Evolutionary conservation across 2,113 vertebrate species (phyloP).

Genomic region (Hirundichthys speculiger): DNA sequence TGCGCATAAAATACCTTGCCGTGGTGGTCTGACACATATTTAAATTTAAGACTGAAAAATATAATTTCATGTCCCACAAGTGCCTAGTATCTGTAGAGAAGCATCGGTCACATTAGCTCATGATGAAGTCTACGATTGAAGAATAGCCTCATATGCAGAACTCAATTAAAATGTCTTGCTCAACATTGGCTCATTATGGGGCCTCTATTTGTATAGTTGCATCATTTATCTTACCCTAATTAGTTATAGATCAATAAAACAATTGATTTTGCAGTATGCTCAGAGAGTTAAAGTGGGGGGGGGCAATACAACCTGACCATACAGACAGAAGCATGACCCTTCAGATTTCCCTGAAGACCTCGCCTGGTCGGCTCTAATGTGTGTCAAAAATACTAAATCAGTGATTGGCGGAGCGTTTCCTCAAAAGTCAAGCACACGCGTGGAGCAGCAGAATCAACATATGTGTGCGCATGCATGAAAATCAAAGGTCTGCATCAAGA

Average conservation of each 20-base stretch:
- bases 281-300: slow-evolving; percentile 67
- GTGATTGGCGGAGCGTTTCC: slow-evolving; percentile 5
- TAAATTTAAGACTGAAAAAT: slow-evolving; percentile 12
- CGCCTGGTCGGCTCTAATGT: slow-evolving; percentile 44
- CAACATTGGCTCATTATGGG: slow-evolving; percentile 78
- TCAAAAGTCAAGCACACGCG: too few species aligned
- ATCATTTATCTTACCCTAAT: slow-evolving; percentile 83
- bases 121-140: slow-evolving; percentile 45
- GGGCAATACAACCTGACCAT: slow-evolving; percentile 64
- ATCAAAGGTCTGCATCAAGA: background rate
- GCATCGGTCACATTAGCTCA: slow-evolving; percentile 21
- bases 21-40: slow-evolving; percentile 21
- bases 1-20: slow-evolving; percentile 20
- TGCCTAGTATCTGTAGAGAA: slow-evolving; percentile 25
- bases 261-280: slow-evolving; percentile 82
- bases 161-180: slow-evolving; percentile 74
- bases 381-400: slow-evolving; percentile 51
- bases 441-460: too few species aligned
- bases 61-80: slow-evolving; percentile 1
- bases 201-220: slow-evolving; percentile 79
- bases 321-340: slow-evolving; percentile 70
- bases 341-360: slow-evolving; percentile 69
- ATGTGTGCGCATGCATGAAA: background rate
- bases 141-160: slow-evolving; percentile 56
- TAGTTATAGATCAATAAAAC: slow-evolving; percentile 83